Conservation (phyloP, 1,140 invertebrate species). For the Proctacanthus coquilletti region DNA sequence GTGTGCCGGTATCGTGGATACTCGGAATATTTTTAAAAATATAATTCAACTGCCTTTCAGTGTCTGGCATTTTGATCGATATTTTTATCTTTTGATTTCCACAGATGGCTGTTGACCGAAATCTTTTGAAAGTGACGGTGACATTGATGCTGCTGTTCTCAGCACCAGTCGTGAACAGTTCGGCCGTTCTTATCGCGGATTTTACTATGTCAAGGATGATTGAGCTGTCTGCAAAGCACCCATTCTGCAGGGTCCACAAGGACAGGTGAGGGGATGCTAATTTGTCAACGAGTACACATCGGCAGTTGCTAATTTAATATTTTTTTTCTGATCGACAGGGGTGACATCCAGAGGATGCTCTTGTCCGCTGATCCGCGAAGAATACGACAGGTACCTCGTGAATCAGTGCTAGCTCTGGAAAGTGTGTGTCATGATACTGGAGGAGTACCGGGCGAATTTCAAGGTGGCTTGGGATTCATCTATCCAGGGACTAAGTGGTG, state of each 20-base stretch:
- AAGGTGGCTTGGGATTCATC: constrained; percentile 31
- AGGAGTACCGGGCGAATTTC: constrained; percentile 14
- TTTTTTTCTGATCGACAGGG: constrained; percentile 20
- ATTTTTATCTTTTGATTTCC: too few relatives aligned
- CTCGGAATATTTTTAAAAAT: too few relatives aligned
- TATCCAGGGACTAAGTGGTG: constrained; percentile 59
- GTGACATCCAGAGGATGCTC: constrained; percentile 42
- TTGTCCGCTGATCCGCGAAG: constrained; percentile 38
- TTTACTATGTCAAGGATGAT: constrained; percentile 47
- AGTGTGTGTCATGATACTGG: constrained; percentile 36
- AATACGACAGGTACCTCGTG: constrained; percentile 41
- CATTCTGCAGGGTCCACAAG: constrained; percentile 41
- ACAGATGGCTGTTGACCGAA: too few relatives aligned
- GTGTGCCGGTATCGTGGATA: too few relatives aligned
- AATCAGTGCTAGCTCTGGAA: constrained; percentile 40
- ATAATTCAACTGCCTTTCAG: too few relatives aligned
- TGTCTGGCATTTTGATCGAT: too few relatives aligned
- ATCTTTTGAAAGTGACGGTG: too few relatives aligned
- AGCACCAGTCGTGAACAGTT: too few relatives aligned
- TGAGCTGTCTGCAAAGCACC: constrained; percentile 38
- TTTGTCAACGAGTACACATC: too few relatives aligned
- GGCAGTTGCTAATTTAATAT: too few relatives aligned
- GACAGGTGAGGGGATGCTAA: constrained; percentile 31
- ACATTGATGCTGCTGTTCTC: too few relatives aligned
- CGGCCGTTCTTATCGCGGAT: constrained; percentile 42